Conservation (phyloP, 2,113 vertebrate species). For the Ceyx melanurus region DNA sequence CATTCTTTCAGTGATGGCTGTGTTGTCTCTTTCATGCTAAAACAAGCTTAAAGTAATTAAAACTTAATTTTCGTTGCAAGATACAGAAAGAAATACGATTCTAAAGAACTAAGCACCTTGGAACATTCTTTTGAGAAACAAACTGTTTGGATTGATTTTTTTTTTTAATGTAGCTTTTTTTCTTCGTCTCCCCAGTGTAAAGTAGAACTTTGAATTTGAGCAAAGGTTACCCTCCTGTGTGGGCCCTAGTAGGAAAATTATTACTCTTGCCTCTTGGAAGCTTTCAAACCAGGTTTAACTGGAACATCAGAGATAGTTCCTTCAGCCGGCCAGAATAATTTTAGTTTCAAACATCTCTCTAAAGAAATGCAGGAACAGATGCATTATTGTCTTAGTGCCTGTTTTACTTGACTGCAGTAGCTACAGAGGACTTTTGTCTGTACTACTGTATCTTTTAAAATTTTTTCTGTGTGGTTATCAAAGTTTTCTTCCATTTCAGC, state of each 20-base stretch:
- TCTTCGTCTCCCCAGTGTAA: neutral
- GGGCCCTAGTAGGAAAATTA: neutral
- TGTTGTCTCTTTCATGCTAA: neutral
- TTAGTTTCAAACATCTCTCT: neutral
- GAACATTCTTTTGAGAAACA: neutral
- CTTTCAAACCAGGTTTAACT: neutral
- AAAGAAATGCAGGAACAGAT: neutral
- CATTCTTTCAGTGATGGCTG: neutral
- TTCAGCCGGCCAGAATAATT: neutral
- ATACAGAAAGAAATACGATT: neutral
- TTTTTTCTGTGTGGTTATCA: neutral
- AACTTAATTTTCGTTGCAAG: neutral
- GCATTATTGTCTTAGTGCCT: neutral
- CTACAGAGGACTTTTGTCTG: neutral
- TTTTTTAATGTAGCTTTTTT: neutral
- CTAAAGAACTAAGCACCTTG: neutral
- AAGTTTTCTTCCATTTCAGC: slow-evolving; percentile 24
- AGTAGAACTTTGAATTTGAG: neutral
- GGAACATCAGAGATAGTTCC: neutral
- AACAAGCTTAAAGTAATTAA: neutral
- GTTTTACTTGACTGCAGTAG: neutral
- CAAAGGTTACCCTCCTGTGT: neutral
- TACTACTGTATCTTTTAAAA: neutral
- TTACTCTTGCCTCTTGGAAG: neutral
- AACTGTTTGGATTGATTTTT: neutral